Conservation (phyloP, 2,888 invertebrate genomes). For the Griposia aprilina region DNA sequence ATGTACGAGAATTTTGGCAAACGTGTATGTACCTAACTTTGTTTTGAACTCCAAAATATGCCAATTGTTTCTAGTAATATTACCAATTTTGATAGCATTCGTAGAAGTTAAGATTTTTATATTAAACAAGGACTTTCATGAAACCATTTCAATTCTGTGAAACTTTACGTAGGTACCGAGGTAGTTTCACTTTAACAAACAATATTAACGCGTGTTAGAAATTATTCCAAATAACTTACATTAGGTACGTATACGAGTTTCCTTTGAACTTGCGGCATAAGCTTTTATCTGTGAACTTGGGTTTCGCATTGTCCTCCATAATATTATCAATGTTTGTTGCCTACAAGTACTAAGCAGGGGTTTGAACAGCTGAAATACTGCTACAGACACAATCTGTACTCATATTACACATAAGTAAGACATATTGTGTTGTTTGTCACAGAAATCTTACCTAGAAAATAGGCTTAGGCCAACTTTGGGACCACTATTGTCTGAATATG, state of each 20-base stretch:
- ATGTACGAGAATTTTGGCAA: background rate
- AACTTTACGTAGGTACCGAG: background rate
- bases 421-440: slow-evolving; percentile 26
- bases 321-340: slow-evolving; percentile 29
- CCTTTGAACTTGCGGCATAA: slow-evolving; percentile 19
- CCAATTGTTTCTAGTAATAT: background rate
- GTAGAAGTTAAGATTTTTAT: background rate
- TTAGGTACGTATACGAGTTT: slow-evolving; percentile 8
- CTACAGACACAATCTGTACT: slow-evolving; percentile 2
- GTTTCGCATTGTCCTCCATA: slow-evolving; percentile 11
- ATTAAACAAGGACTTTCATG: background rate
- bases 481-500: slow-evolving; percentile 3
- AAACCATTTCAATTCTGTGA: background rate
- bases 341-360: slow-evolving; percentile 4
- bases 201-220: slow-evolving; percentile 1
- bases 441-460: slow-evolving; percentile 13
- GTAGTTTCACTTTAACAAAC: slow-evolving; percentile 1
- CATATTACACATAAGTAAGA: slow-evolving; percentile 35
- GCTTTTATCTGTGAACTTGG: slow-evolving; percentile 30
- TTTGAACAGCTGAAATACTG: slow-evolving; percentile 3
- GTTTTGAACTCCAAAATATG: slow-evolving; percentile 9
- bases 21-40: background rate
- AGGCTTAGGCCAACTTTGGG: slow-evolving; percentile 22
- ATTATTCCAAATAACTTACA: slow-evolving; percentile 24
- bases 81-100: background rate